These are phyloP conservation scores for Bombycilla garrulus DNA, from an alignment of 2,113 vertebrate genomes.

Conservation along the genomic window DNA sequence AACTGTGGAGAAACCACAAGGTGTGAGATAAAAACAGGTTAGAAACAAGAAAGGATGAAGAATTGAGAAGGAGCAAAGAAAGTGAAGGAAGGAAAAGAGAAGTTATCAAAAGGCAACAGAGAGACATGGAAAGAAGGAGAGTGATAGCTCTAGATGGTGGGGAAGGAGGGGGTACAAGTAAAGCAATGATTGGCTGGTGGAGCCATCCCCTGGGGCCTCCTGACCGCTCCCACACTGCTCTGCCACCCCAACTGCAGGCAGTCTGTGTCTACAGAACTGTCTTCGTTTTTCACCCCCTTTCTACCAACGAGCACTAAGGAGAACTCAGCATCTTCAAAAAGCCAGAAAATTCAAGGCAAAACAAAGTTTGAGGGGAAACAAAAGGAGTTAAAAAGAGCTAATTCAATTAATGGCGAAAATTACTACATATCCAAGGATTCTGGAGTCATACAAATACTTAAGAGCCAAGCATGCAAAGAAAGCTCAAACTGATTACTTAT, in stretches of 20 bases:
- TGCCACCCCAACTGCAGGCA: not conserved
- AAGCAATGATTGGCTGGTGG: not conserved
- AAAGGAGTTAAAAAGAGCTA: not conserved
- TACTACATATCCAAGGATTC: not conserved
- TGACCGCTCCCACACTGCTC: not conserved
- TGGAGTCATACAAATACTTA: not conserved
- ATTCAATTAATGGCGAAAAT: not conserved
- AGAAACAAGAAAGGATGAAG: not conserved
- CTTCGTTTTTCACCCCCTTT: not conserved
- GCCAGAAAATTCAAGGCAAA: not conserved
- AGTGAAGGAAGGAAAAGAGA: not conserved
- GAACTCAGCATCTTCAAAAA: not conserved
- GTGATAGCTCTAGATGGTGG: not conserved
- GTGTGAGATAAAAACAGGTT: not conserved
- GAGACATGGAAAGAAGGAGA: not conserved
- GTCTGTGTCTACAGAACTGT: not conserved
- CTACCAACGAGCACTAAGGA: not conserved
- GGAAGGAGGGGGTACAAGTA: not conserved
- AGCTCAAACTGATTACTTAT: not conserved
- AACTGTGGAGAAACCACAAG: not conserved
- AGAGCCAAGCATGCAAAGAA: not conserved
- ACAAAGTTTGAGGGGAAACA: not conserved
- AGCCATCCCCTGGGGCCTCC: not conserved
- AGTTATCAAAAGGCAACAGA: not conserved
- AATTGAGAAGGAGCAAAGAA: not conserved